Evolutionary conservation across 2,113 vertebrate species (phyloP).

Genomic region (Chaenogobius annularis): DNA sequence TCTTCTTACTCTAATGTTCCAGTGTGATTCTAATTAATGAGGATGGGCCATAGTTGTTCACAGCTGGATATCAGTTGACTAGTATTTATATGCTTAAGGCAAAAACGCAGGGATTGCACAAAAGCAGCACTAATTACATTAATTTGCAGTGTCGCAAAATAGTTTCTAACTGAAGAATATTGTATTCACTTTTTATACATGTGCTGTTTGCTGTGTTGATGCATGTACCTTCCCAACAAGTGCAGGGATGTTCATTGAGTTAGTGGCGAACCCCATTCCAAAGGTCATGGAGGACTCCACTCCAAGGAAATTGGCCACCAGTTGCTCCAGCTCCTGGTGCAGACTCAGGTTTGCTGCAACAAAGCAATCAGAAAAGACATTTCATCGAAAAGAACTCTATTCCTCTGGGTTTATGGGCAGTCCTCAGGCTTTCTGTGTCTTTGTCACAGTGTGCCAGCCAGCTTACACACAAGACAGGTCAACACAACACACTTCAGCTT

Average conservation of each 20-base stretch:
- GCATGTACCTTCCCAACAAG: slow-evolving; percentile 87
- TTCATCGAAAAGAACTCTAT: slow-evolving; percentile 15
- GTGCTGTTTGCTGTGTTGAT: slow-evolving; percentile 11
- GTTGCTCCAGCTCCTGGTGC: slow-evolving; percentile 85
- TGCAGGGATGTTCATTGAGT: slow-evolving; percentile 93
- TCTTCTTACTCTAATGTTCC: slow-evolving; percentile 62
- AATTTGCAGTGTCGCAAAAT: not conserved
- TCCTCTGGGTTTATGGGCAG: slow-evolving; percentile 12
- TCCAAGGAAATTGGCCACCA: slow-evolving; percentile 85
- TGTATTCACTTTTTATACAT: not conserved
- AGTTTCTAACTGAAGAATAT: not conserved
- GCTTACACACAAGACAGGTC: slow-evolving; percentile 14
- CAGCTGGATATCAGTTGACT: slow-evolving; percentile 44
- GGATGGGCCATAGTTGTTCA: slow-evolving; percentile 37
- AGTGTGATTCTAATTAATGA: slow-evolving; percentile 70
- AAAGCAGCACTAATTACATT: not conserved
- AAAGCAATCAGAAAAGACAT: slow-evolving; percentile 30
- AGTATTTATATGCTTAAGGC: slow-evolving; percentile 55
- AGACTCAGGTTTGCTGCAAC: slow-evolving; percentile 84
- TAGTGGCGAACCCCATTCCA: slow-evolving; percentile 95
- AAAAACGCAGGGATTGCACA: slow-evolving; percentile 28
- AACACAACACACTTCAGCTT: not conserved
- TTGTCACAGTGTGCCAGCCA: slow-evolving; percentile 29
- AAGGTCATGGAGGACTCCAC: slow-evolving; percentile 87
- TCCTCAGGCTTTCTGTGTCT: slow-evolving; percentile 8